Conservation (phyloP, 2,888 invertebrate species). For the Cryptocephalus primarius region DNA sequence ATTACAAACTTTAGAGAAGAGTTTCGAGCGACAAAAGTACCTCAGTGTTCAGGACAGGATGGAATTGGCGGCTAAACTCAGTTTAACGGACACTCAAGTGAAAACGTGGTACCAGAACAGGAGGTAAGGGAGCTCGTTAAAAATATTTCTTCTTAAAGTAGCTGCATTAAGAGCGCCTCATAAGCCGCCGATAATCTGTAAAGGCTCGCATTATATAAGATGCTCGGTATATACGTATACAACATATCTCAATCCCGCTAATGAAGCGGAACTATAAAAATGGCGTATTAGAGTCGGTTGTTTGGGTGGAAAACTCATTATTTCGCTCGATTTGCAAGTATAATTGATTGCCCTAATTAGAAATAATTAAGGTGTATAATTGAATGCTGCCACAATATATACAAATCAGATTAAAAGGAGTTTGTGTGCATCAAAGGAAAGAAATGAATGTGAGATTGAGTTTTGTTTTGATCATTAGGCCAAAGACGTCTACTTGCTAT, state of each 20-base stretch:
- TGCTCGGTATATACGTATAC: too few species aligned
- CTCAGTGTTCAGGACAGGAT: conserved; percentile 94
- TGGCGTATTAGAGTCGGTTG: background rate
- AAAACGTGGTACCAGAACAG: conserved; percentile 99
- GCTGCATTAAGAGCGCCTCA: too few species aligned
- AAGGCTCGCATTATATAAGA: too few species aligned
- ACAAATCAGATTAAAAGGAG: conserved; percentile 1
- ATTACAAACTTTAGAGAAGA: conserved; percentile 90
- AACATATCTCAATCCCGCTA: too few species aligned
- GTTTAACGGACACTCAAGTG: conserved; percentile 97
- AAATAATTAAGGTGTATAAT: conserved; percentile 7
- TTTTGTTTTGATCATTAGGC: too few species aligned
- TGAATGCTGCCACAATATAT: conserved; percentile 4
- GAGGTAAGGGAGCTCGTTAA: conserved; percentile 52
- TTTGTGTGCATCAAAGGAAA: background rate
- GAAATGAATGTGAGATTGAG: too few species aligned
- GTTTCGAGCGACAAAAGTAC: conserved; percentile 95
- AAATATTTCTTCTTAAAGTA: background rate
- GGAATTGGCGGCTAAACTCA: conserved; percentile 93
- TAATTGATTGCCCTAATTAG: conserved; percentile 12
- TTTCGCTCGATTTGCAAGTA: conserved; percentile 8
- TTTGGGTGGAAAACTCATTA: conserved; percentile 5
- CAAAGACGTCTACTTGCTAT: conserved; percentile 3
- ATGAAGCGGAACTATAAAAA: conserved; percentile 2
- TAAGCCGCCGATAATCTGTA: too few species aligned